These are phyloP conservation scores for Scotopteryx bipunctaria DNA, from an alignment of 2,888 invertebrate genomes.

Conservation along the genomic window DNA sequence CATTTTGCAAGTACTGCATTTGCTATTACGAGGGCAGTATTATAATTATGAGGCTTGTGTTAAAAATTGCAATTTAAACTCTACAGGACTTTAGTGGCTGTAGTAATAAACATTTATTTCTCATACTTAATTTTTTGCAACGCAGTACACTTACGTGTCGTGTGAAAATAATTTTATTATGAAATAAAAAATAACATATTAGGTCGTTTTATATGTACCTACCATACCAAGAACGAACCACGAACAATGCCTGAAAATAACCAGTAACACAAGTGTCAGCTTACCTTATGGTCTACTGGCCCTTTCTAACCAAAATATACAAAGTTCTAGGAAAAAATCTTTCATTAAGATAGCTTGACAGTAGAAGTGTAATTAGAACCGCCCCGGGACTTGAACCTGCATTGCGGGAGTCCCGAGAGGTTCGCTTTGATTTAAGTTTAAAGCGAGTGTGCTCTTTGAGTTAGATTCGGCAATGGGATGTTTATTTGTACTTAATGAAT, in stretches of 20 bases:
- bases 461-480: background rate
- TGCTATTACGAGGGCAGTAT: too few species aligned
- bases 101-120: background rate
- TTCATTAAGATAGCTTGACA: background rate
- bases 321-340: too few species aligned
- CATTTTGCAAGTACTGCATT: too few species aligned
- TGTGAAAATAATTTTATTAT: too few species aligned
- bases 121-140: background rate
- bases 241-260: too few species aligned
- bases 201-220: too few species aligned
- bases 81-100: background rate
- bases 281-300: too few species aligned
- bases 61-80: slow-evolving; percentile 6
- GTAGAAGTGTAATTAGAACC: slow-evolving; percentile 3
- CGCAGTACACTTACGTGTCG: background rate
- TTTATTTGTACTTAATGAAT: background rate
- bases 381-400: slow-evolving; percentile 20
- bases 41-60: background rate
- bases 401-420: slow-evolving; percentile 30
- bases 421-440: slow-evolving; percentile 31
- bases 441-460: slow-evolving; percentile 14
- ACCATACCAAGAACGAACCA: too few species aligned
- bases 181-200: too few species aligned
- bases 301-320: too few species aligned
- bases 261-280: too few species aligned